Evolutionary conservation across 2,113 vertebrate genomes (phyloP).

Genomic region (Bufo bufo): DNA sequence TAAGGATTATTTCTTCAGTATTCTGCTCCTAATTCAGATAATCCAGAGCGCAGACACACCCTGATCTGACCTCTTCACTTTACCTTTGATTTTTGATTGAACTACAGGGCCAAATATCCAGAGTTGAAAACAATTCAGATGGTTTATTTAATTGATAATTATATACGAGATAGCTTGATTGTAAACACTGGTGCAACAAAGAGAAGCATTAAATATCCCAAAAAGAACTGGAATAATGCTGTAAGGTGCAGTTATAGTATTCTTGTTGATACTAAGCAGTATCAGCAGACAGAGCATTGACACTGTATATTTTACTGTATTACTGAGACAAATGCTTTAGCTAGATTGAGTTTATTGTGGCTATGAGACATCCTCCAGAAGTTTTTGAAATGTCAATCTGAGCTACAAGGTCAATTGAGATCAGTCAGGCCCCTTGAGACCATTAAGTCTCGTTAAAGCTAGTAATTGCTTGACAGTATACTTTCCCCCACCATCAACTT

Average conservation of each 20-base stretch:
- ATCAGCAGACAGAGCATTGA: not conserved
- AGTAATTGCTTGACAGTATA: constrained; percentile 47
- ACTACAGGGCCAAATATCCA: too few relatives aligned
- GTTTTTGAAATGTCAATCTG: constrained; percentile 43
- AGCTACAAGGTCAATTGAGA: constrained; percentile 50
- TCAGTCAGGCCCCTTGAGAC: constrained; percentile 39
- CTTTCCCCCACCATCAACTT: constrained; percentile 51
- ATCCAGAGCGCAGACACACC: too few relatives aligned
- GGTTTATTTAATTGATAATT: too few relatives aligned
- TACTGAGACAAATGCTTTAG: constrained; percentile 26
- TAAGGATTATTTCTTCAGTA: too few relatives aligned
- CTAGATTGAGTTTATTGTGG: constrained; percentile 26
- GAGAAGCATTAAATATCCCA: not conserved
- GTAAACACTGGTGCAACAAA: not conserved
- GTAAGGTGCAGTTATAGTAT: not conserved
- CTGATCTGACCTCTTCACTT: too few relatives aligned
- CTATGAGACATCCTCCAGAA: constrained; percentile 34
- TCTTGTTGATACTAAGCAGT: constrained; percentile 11
- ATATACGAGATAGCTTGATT: too few relatives aligned
- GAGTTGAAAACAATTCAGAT: too few relatives aligned
- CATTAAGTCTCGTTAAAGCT: constrained; percentile 53
- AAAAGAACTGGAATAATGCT: not conserved
- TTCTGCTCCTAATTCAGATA: too few relatives aligned
- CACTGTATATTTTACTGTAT: constrained; percentile 38
- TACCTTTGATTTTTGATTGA: too few relatives aligned